phyloP scores from a whole-genome alignment of 2,797 vertebrate genomes.

The Dromococcyx pavoninus region DNA sequence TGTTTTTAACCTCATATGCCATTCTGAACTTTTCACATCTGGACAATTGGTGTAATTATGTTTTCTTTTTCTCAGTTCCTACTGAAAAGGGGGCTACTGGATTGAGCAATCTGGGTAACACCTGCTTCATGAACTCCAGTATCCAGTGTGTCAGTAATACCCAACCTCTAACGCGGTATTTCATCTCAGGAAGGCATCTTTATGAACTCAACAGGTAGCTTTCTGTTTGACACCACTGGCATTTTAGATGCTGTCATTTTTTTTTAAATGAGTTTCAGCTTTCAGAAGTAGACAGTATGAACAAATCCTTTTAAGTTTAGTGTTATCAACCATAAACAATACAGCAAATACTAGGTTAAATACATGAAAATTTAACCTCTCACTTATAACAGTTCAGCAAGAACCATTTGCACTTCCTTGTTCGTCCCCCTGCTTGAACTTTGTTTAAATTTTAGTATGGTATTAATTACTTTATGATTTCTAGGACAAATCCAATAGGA shows the following conservation, averaged over 20 bases:
- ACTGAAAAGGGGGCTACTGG: constrained; percentile 98
- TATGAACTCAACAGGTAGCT: constrained; percentile 96
- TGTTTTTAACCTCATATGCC: not conserved
- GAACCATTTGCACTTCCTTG: not conserved
- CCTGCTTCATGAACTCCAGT: constrained; percentile 99
- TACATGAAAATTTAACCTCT: not conserved
- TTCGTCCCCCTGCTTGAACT: not conserved
- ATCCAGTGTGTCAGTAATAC: constrained; percentile 99
- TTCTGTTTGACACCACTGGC: not conserved
- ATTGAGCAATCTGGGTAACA: constrained; percentile 97
- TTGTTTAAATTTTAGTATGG: not conserved
- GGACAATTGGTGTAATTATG: not conserved
- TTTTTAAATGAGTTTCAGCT: not conserved
- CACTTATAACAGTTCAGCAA: not conserved
- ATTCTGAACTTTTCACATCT: not conserved
- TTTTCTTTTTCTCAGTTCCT: constrained; percentile 81
- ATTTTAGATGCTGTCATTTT: not conserved
- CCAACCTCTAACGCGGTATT: constrained; percentile 94
- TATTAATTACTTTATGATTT: constrained; percentile 25
- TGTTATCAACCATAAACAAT: not conserved
- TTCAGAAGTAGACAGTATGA: not conserved
- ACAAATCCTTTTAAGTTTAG: not conserved
- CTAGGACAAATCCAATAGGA: constrained; percentile 95
- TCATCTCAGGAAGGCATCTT: constrained; percentile 96
- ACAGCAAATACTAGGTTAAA: not conserved